Conservation (phyloP, 2,113 vertebrate species). For the Eptesicus fuscus region DNA sequence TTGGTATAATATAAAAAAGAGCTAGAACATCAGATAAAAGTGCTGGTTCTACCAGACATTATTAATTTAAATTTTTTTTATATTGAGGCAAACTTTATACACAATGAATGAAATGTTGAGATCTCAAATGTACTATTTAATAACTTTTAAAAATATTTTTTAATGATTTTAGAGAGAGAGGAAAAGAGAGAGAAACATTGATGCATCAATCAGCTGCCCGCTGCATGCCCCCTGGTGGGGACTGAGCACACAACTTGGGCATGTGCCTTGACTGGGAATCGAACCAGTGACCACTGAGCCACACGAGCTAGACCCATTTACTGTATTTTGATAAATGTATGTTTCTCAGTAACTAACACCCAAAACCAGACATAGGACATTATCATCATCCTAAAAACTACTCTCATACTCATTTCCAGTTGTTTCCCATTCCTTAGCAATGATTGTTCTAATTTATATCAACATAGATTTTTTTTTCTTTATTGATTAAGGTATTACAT, state of each 20-base stretch:
- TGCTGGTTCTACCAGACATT: not conserved
- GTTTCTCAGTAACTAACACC: not conserved
- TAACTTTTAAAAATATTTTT: too few species aligned
- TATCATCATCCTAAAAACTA: not conserved
- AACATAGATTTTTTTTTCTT: not conserved
- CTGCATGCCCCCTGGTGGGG: too few species aligned
- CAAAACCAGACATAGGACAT: not conserved
- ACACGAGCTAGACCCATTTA: not conserved
- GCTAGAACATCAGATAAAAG: not conserved
- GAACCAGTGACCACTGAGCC: too few species aligned
- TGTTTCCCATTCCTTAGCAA: not conserved
- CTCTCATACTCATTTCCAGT: not conserved
- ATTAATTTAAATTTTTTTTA: not conserved
- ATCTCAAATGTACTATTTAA: not conserved
- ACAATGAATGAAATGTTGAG: not conserved
- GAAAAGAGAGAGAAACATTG: too few species aligned
- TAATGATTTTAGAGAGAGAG: too few species aligned
- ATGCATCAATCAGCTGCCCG: too few species aligned
- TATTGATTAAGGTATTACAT: too few species aligned
- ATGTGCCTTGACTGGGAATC: too few species aligned
- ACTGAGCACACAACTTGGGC: too few species aligned
- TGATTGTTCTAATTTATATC: not conserved
- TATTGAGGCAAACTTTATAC: not conserved
- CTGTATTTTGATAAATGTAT: not conserved
- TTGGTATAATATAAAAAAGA: not conserved